Percentiles rank a stretch among this genome's conserved stretches.
Evolutionary conservation across 1,140 invertebrate species (phyloP).

Genomic region (Aphaenogaster ashmeadi): DNA sequence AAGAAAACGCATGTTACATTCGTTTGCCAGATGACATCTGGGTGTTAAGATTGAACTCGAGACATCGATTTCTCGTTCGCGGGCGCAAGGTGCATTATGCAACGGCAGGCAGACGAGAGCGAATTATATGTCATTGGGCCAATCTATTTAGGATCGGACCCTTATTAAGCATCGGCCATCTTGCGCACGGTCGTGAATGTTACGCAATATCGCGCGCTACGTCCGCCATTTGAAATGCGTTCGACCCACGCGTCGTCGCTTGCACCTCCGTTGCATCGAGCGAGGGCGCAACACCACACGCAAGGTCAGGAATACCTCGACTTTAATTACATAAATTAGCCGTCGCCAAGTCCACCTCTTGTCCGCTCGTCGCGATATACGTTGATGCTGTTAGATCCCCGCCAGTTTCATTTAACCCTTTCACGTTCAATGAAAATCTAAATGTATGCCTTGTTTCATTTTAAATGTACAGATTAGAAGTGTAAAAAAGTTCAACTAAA

Average conservation of each 20-base stretch:
- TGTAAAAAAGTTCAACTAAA: not conserved
- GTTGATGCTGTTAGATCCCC: not conserved
- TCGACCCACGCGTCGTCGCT: conserved; percentile 59
- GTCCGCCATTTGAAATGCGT: conserved; percentile 73
- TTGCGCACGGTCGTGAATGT: conserved; percentile 63
- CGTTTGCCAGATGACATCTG: not conserved
- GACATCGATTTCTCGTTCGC: conserved; percentile 34
- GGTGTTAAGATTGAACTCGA: not conserved
- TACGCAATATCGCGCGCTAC: conserved; percentile 70
- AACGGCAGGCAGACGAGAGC: conserved; percentile 75
- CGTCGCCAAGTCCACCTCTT: conserved; percentile 48
- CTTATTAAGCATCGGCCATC: conserved; percentile 80
- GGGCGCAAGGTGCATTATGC: conserved; percentile 59
- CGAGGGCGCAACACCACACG: conserved; percentile 64
- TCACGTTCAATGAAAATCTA: not conserved
- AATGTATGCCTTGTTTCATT: not conserved
- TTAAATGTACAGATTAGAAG: not conserved
- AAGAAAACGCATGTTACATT: not conserved
- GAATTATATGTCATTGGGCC: conserved; percentile 83
- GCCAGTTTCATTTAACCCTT: not conserved
- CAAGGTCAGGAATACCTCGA: conserved; percentile 83
- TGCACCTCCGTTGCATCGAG: conserved; percentile 59
- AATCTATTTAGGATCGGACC: conserved; percentile 84
- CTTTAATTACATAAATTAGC: conserved; percentile 85
- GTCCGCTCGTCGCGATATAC: not conserved